Conservation (phyloP, 1,140 invertebrate genomes). For the Pseudomyrmex pallidus region DNA sequence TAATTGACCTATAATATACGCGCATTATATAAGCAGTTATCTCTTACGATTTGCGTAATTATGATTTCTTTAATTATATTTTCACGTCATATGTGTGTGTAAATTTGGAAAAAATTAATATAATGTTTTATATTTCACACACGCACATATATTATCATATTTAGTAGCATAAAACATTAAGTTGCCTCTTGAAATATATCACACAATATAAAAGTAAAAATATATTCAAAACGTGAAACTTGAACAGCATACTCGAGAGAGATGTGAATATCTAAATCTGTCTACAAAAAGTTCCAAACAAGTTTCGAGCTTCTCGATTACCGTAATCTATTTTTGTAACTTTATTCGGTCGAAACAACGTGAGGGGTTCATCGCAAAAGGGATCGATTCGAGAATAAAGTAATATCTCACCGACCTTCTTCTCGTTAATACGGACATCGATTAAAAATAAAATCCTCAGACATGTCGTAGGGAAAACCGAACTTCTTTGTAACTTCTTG, state of each 20-base stretch:
- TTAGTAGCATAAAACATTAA: too few relatives aligned
- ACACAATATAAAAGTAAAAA: neutral
- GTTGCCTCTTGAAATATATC: too few relatives aligned
- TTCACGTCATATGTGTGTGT: neutral
- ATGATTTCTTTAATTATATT: neutral
- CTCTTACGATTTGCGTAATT: neutral
- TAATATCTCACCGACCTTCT: slow-evolving; percentile 39
- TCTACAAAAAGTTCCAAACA: neutral
- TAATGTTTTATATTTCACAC: neutral
- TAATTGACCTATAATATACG: neutral
- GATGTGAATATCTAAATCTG: slow-evolving; percentile 30
- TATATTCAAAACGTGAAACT: neutral
- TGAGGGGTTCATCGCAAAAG: slow-evolving; percentile 33
- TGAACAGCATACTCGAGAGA: neutral
- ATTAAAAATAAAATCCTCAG: slow-evolving; percentile 28
- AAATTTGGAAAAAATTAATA: neutral
- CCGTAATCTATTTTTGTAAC: slow-evolving; percentile 48
- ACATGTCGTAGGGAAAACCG: neutral
- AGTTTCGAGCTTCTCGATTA: slow-evolving; percentile 3
- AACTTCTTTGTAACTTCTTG: too few relatives aligned
- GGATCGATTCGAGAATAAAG: slow-evolving; percentile 45
- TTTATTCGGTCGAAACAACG: slow-evolving; percentile 43
- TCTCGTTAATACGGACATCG: slow-evolving; percentile 6
- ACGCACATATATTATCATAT: too few relatives aligned
- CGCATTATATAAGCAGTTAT: neutral